A percentile compares a stretch with the other conserved stretches of the same genome.
These are phyloP conservation scores for Catocala sponsa DNA, from an alignment of 2,888 invertebrate genomes.

Conservation along the genomic window DNA sequence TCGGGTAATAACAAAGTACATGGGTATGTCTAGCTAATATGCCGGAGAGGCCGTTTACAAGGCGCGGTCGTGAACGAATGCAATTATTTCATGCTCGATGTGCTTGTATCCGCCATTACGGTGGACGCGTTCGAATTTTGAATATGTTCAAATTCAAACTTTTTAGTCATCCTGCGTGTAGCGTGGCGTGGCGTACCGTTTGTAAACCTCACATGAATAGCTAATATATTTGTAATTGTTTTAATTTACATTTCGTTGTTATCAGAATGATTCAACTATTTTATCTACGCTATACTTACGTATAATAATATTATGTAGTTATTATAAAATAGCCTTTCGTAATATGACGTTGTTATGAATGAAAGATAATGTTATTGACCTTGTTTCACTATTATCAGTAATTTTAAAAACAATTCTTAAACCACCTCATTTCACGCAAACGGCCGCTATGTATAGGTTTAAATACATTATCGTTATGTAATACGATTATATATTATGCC, in stretches of 20 bases:
- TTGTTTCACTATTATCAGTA: slow-evolving; percentile 47
- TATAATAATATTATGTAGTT: slow-evolving; percentile 7
- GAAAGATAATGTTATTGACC: slow-evolving; percentile 65
- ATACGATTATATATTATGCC: neutral
- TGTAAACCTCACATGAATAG: slow-evolving; percentile 14
- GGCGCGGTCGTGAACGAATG: slow-evolving; percentile 77
- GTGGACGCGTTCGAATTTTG: slow-evolving; percentile 61
- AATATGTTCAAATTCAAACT: slow-evolving; percentile 43
- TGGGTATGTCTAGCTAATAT: slow-evolving; percentile 69
- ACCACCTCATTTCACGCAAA: slow-evolving; percentile 16
- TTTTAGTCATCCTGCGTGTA: slow-evolving; percentile 25
- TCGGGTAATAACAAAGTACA: slow-evolving; percentile 72
- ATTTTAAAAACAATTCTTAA: slow-evolving; percentile 25
- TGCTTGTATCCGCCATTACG: slow-evolving; percentile 77
- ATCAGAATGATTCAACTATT: slow-evolving; percentile 40
- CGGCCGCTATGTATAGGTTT: neutral
- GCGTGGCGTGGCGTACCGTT: slow-evolving; percentile 20
- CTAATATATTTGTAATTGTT: slow-evolving; percentile 33
- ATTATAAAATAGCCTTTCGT: slow-evolving; percentile 51
- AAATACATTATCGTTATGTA: neutral
- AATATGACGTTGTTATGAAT: slow-evolving; percentile 61
- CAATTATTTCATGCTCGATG: slow-evolving; percentile 82
- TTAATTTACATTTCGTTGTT: slow-evolving; percentile 36
- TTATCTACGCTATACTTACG: slow-evolving; percentile 25
- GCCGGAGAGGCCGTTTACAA: slow-evolving; percentile 71